Evolutionary conservation across 2,113 vertebrate genomes (phyloP).

Genomic region (Fregata magnificens): DNA sequence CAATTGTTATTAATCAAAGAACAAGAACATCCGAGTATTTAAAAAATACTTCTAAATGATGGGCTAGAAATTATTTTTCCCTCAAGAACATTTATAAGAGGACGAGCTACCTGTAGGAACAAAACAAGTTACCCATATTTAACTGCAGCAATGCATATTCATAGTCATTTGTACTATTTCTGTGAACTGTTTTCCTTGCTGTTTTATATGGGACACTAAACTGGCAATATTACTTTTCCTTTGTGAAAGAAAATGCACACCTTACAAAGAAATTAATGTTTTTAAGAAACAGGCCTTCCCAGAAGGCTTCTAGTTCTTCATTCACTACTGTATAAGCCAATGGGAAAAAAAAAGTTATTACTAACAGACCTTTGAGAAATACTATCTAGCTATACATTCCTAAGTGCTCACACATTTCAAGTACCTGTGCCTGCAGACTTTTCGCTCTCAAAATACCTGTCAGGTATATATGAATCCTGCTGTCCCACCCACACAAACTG

Average conservation of each 20-base stretch:
- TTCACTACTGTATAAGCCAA: not conserved
- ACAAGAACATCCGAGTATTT: not conserved
- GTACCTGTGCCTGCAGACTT: not conserved
- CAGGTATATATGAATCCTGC: not conserved
- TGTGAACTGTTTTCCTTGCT: not conserved
- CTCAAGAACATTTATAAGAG: not conserved
- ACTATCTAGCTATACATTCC: not conserved
- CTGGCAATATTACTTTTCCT: not conserved
- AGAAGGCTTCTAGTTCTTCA: not conserved
- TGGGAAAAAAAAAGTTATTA: not conserved
- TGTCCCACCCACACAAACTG: not conserved
- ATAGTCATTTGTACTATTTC: not conserved
- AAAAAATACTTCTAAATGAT: not conserved
- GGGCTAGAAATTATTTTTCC: not conserved
- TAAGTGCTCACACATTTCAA: not conserved
- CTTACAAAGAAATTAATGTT: not conserved
- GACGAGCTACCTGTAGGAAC: not conserved
- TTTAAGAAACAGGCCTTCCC: not conserved
- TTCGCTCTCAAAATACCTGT: not conserved
- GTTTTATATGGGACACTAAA: not conserved
- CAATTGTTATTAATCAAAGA: not conserved
- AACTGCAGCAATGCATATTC: not conserved
- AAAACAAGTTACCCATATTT: not conserved
- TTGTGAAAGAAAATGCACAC: not conserved
- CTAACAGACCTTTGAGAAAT: not conserved